These are phyloP conservation scores for Rhagonycha lutea DNA, from an alignment of 2,888 invertebrate genomes.

Conservation along the genomic window DNA sequence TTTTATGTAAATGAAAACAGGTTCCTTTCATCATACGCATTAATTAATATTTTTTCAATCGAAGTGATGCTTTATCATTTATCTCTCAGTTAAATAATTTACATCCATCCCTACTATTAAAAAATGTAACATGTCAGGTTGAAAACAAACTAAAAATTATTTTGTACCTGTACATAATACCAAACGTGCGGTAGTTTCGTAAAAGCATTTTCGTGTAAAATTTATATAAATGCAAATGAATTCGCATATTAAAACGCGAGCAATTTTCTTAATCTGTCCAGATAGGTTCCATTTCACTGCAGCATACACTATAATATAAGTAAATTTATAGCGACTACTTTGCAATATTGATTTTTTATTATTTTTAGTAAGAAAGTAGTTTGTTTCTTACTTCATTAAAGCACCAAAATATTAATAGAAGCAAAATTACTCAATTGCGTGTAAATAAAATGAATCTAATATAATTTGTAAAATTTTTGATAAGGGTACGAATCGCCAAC, in stretches of 20 bases:
- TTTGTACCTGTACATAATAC: not conserved
- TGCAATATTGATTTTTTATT: not conserved
- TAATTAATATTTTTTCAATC: not conserved
- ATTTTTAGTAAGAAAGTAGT: not conserved
- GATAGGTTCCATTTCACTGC: not conserved
- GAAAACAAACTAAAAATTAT: not conserved
- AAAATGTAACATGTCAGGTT: not conserved
- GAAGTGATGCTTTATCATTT: not conserved
- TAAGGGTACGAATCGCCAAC: not conserved
- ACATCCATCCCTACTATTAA: not conserved
- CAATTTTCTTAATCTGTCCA: not conserved
- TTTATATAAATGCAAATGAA: not conserved
- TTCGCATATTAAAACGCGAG: not conserved
- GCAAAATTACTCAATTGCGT: not conserved
- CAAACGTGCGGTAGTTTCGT: not conserved
- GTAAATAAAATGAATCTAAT: not conserved
- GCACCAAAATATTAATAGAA: not conserved
- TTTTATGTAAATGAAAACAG: not conserved
- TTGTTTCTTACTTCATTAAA: not conserved
- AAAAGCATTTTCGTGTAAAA: slow-evolving; percentile 2
- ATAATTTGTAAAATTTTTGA: not conserved
- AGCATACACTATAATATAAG: not conserved
- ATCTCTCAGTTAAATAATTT: not conserved
- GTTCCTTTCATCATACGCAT: not conserved
- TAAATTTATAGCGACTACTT: not conserved